Conservation (phyloP, 1,140 invertebrate species). For the Lordiphosa clarofinis region DNA sequence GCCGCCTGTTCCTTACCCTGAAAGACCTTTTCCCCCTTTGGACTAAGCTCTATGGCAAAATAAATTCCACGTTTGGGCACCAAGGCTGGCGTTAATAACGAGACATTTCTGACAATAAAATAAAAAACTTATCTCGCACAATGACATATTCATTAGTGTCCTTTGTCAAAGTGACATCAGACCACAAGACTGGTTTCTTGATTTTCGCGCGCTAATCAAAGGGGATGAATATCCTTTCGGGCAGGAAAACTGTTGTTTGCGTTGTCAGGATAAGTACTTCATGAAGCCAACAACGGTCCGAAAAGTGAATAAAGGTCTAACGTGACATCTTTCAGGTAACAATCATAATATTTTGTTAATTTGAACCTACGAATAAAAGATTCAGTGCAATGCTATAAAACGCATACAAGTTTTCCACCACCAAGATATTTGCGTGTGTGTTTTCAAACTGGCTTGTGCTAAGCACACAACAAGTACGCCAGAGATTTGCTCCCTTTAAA, state of each 20-base stretch:
- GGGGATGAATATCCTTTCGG: constrained; percentile 38
- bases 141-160: constrained; percentile 51
- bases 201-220: constrained; percentile 49
- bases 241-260: constrained; percentile 6
- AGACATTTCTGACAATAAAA: constrained; percentile 51
- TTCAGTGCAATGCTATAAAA: not conserved
- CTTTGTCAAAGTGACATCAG: constrained; percentile 48
- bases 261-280: constrained; percentile 14
- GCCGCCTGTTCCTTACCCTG: constrained; percentile 5
- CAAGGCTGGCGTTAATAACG: constrained; percentile 43
- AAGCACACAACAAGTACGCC: too few relatives aligned
- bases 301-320: constrained; percentile 12
- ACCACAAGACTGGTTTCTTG: constrained; percentile 17
- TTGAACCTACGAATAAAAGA: not conserved
- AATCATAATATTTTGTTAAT: constrained; percentile 45
- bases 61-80: constrained; percentile 41
- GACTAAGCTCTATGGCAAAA: constrained; percentile 35
- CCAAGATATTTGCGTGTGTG: not conserved
- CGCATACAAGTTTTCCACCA: not conserved
- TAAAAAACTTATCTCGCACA: constrained; percentile 47
- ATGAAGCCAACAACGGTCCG: constrained; percentile 8
- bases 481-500: too few relatives aligned
- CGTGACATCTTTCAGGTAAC: constrained; percentile 36
- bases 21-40: constrained; percentile 8
- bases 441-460: too few relatives aligned